Percentiles rank a stretch among this genome's conserved stretches.
These are phyloP conservation scores for Bradypodion pumilum DNA, from an alignment of 2,797 vertebrate genomes.

Conservation along the genomic window DNA sequence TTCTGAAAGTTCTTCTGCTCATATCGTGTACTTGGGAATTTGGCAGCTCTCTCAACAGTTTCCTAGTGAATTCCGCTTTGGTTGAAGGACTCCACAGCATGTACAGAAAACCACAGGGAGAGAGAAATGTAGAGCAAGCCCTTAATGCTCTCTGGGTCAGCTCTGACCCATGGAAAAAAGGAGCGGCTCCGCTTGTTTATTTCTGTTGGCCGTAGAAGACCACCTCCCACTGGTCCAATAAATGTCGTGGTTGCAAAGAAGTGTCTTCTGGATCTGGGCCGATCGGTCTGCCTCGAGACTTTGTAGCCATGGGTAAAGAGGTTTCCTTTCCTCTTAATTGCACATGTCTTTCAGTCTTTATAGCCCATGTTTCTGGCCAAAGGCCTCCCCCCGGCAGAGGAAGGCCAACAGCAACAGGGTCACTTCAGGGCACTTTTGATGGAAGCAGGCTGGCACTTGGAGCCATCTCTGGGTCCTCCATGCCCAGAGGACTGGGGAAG, in stretches of 20 bases:
- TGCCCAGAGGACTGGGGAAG: too few species aligned
- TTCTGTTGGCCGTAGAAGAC: too few species aligned
- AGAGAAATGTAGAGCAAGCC: too few species aligned
- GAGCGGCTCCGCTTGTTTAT: too few species aligned
- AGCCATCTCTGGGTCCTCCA: too few species aligned
- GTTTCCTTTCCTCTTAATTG: too few species aligned
- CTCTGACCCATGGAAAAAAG: too few species aligned
- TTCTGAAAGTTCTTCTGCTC: too few species aligned
- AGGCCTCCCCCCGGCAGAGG: neutral
- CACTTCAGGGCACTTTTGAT: neutral
- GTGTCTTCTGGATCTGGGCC: neutral
- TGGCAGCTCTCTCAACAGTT: neutral
- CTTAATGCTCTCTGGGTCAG: too few species aligned
- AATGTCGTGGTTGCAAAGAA: neutral
- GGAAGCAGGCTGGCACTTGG: too few species aligned
- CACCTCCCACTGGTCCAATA: neutral
- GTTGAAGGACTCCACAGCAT: neutral
- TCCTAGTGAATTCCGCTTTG: neutral
- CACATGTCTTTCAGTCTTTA: neutral
- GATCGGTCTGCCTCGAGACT: neutral
- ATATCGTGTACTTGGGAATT: neutral
- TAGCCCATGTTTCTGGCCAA: neutral
- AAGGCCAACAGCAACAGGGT: too few species aligned
- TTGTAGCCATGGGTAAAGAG: too few species aligned
- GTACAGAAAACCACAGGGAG: neutral